A percentile compares a stretch with the other conserved stretches of the same genome.
Conservation (phyloP, 1,140 invertebrate genomes). For the Meloidogyne floridensis region DNA sequence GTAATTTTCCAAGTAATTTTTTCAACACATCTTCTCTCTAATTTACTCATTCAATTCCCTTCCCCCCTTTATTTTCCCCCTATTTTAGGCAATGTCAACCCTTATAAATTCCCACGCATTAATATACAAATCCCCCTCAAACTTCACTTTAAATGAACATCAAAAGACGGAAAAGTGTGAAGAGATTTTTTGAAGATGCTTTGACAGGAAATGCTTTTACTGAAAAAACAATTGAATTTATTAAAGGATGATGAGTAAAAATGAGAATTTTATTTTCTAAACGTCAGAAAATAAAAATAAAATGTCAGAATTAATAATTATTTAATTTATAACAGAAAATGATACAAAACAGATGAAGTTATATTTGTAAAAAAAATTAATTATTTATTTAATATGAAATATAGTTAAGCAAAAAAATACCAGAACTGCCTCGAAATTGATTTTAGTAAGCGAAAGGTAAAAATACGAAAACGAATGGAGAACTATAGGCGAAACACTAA, state of each 20-base stretch:
- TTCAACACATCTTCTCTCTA: background rate
- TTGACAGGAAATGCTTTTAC: background rate
- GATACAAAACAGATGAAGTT: background rate
- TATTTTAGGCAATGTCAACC: background rate
- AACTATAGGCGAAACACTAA: too few relatives aligned
- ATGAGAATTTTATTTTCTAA: background rate
- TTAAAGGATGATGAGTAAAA: background rate
- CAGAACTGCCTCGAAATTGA: too few relatives aligned
- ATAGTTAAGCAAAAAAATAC: too few relatives aligned
- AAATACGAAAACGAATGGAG: too few relatives aligned
- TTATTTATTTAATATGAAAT: background rate
- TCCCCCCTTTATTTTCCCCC: background rate
- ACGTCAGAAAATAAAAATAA: slow-evolving; percentile 9
- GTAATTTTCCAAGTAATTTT: too few relatives aligned
- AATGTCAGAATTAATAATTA: background rate
- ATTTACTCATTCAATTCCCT: background rate
- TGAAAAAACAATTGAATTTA: slow-evolving; percentile 29
- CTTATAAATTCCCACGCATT: background rate
- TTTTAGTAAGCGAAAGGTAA: too few relatives aligned
- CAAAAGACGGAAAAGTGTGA: background rate
- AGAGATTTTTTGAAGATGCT: background rate
- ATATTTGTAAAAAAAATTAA: background rate
- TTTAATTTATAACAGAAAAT: background rate
- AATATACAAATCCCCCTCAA: background rate
- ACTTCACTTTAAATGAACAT: slow-evolving; percentile 16